phyloP scores from a whole-genome alignment of 2,888 invertebrate genomes.

The Luffia ferchaultella region DNA sequence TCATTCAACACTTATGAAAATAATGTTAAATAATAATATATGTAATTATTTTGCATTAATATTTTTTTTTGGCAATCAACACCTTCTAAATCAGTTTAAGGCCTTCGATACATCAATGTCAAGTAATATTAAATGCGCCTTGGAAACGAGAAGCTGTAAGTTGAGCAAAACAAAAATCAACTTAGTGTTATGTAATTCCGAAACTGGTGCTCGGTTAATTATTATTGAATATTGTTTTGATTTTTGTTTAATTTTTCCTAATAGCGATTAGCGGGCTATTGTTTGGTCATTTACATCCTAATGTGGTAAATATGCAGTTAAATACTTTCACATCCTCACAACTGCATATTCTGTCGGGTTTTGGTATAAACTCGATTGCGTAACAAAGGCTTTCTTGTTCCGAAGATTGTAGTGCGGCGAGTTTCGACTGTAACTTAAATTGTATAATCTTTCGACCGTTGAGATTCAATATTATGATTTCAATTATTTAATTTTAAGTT shows the following conservation, averaged over 20 bases:
- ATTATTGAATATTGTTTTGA: not conserved
- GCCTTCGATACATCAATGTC: not conserved
- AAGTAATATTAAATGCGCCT: not conserved
- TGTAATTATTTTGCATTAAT: not conserved
- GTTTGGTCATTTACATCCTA: not conserved
- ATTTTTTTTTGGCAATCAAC: not conserved
- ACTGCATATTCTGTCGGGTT: not conserved
- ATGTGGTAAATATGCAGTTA: not conserved
- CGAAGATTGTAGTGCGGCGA: conserved; percentile 31
- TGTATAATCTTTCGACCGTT: conserved; percentile 4
- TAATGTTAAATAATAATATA: not conserved
- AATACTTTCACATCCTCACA: not conserved
- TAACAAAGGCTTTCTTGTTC: conserved; percentile 9
- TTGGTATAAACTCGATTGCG: not conserved
- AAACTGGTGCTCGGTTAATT: not conserved
- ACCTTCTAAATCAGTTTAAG: too few species aligned
- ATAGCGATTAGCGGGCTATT: not conserved
- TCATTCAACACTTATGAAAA: not conserved
- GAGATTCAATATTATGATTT: not conserved
- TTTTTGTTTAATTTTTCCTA: not conserved
- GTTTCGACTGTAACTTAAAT: conserved; percentile 18
- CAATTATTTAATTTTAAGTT: not conserved
- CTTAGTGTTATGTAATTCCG: not conserved
- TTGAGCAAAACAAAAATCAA: too few species aligned
- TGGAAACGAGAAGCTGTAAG: not conserved